Base-by-base conservation (phyloP, 2,797 vertebrate species). In the Ctenopoma multispine region DNA sequence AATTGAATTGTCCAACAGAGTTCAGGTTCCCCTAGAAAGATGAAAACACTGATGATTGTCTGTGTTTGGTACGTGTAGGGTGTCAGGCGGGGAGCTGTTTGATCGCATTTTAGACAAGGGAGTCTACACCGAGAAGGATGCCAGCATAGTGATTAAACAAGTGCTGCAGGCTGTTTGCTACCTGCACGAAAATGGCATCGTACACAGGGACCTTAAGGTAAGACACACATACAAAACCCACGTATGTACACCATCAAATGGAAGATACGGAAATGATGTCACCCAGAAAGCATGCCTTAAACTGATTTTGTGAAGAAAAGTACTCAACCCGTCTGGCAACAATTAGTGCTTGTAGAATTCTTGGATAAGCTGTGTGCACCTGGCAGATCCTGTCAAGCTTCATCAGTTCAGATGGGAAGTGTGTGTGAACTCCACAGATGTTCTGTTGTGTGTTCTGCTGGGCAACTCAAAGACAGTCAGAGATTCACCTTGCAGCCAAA, bases 201-300 rank as follows among this genome's bases (percentile, higher is more conserved):
- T 98, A 4, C 97, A 98, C 88, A 92, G 97, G 0, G 97, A 99
- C 88, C 83, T 99, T 10, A 99, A 99, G 96, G 97, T 98, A 80
- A 69, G 14, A 63, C 40, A 61, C 12, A 46, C 31, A 61, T 31
- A 18, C 53, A 63, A n/a, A n/a, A n/a, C n/a, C n/a, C n/a, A n/a
- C n/a, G n/a, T n/a, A n/a, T n/a, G n/a, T n/a, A 2, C 17, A 27
- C 21, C 48, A 24, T 43, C 17, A 18, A 5, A 18, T 43, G 4
- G 41, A 43, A n/a, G n/a, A n/a, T n/a, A n/a, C n/a, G n/a, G n/a
- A 43, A 43, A 44, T 41, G 15, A 41, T 24, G 24, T 24, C 24
- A 24, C 24, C 24, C 24, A 10, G 36, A 38, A 38, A 38, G 12
- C 36, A 38, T 9, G 10, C 24, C 24, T 24, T 24, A 24, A 24